phyloP scores from a whole-genome alignment of 2,888 invertebrate species.

The Eristalis tenax region DNA sequence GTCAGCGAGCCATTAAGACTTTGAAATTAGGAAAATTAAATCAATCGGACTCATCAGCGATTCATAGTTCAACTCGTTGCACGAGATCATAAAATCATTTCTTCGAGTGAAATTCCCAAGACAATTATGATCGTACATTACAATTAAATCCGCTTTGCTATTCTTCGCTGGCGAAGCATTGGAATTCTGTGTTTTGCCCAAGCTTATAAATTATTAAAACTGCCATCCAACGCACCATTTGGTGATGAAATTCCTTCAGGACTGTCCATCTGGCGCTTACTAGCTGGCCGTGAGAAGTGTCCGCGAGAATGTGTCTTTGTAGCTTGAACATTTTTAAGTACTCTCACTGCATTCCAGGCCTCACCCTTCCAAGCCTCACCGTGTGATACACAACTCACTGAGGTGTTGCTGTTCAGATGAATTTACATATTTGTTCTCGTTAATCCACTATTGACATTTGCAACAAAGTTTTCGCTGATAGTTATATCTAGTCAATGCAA shows the following conservation, averaged over 20 bases:
- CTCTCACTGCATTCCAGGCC: background rate
- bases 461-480: slow-evolving; percentile 56
- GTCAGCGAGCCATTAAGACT: background rate
- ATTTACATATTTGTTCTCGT: slow-evolving; percentile 50
- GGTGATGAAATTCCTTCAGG: background rate
- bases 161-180: background rate
- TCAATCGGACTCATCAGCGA: background rate
- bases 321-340: too few relatives aligned
- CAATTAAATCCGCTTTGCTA: background rate
- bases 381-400: background rate
- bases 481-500: background rate
- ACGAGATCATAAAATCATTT: background rate
- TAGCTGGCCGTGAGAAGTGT: background rate
- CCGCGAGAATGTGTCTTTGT: too few relatives aligned
- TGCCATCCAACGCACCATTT: background rate
- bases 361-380: background rate
- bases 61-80: background rate
- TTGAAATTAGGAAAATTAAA: background rate
- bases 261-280: background rate
- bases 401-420: background rate
- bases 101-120: background rate
- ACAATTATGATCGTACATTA: background rate
- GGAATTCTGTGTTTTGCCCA: background rate
- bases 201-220: background rate
- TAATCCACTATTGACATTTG: slow-evolving; percentile 59